A percentile compares a stretch with the other conserved stretches of the same genome.
Conservation (phyloP, 2,797 vertebrate genomes). For the Pitangus sulphuratus region DNA sequence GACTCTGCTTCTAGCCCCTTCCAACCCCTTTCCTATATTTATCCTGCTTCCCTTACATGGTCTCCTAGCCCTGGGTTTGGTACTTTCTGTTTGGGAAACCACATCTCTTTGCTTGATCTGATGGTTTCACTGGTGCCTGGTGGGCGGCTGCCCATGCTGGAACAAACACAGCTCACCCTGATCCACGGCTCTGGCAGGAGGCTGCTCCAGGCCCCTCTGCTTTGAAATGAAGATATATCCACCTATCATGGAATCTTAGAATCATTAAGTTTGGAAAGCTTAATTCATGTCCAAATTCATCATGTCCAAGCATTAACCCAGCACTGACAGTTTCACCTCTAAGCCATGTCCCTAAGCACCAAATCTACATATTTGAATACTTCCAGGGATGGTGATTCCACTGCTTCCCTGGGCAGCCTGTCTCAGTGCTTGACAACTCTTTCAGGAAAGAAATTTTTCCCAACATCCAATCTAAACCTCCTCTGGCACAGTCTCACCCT, state of each 20-base stretch:
- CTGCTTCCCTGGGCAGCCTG: not conserved
- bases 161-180: not conserved
- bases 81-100: not conserved
- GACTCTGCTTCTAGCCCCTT: not conserved
- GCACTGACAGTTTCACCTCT: not conserved
- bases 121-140: not conserved
- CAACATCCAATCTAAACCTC: not conserved
- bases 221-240: not conserved
- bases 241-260: not conserved
- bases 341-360: not conserved
- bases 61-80: not conserved
- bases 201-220: not conserved
- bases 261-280: not conserved
- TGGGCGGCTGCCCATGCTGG: not conserved
- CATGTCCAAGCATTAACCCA: not conserved
- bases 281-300: not conserved
- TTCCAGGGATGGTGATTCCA: not conserved
- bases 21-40: not conserved
- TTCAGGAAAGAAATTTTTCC: not conserved
- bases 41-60: not conserved
- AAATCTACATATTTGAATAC: not conserved
- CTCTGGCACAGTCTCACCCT: not conserved
- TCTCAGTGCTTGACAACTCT: not conserved
- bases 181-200: not conserved
- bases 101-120: not conserved